Base-by-base conservation (phyloP, 2,113 vertebrate species). In the Scomber japonicus region DNA sequence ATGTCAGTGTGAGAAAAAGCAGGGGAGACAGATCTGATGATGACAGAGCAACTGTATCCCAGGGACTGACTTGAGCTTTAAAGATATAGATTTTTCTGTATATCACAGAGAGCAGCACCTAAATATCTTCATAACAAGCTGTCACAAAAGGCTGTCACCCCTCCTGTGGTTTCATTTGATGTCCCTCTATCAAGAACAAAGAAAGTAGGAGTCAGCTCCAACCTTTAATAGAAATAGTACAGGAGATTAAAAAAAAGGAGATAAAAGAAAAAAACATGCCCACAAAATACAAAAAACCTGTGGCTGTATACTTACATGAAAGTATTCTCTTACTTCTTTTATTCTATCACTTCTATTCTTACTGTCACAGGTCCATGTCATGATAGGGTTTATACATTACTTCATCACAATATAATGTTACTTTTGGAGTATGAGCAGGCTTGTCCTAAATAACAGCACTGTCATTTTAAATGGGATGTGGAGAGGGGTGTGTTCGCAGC, bases 391-490 rank as follows among this genome's bases (percentile, higher is more conserved):
- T 14, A 7, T 19, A 16, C 61, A 60, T 71, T 63, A 69, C 60
- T 71, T 75, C 69, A 82, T 79, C 49, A 21, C 27, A 17, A 15
- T 61, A 6, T 53, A 54, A 71, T 49, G 72, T 78, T 77, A 6
- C 75, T 46, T 46, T 14, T 19, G 13, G 48, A 48, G 53, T 68
- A 48, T 30, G 30, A 45, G 21, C 27, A 68, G 60, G 17, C 75
- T 78, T 54, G 30, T 80, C 71, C 70, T 46, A 63, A 85, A 90
- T 84, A 81, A 64, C 75, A 84, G 85, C 84, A 7, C 95, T 94
- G 94, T 94, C 92, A 93, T 94, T 96, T 95, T 96, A 95, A 96
- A 93, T 91, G 85, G 69, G 83, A 87, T 86, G 90, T 82, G 83
- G 88, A 91, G 86, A 90, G 90, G 95, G 93, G 94, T 94, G 94